Evolutionary conservation across 2,888 invertebrate species (phyloP).

Genomic region (Athripsodes cinereus): DNA sequence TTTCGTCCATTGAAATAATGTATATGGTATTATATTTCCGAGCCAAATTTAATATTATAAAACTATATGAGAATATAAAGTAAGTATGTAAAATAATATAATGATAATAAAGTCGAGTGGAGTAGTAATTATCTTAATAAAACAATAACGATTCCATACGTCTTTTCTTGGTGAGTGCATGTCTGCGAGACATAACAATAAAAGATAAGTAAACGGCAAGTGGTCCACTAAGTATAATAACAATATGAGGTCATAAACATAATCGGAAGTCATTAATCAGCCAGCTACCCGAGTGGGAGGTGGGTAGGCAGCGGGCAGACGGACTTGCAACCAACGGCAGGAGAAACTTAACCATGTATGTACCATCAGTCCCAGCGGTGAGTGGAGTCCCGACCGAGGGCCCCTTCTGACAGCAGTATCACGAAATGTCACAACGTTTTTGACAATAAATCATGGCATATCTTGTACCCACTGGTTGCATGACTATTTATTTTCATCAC

Average conservation of each 20-base stretch:
- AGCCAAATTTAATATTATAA: too few species aligned
- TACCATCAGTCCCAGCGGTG: background rate
- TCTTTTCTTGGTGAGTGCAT: background rate
- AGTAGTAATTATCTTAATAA: too few species aligned
- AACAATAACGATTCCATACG: too few species aligned
- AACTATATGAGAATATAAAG: too few species aligned
- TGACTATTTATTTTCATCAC: background rate
- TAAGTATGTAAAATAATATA: too few species aligned
- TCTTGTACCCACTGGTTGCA: background rate
- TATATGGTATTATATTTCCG: too few species aligned
- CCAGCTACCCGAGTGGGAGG: background rate
- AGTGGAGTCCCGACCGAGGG: background rate
- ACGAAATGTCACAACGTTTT: background rate
- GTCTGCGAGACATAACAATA: background rate
- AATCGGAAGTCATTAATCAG: constrained; percentile 14
- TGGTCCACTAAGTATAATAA: background rate
- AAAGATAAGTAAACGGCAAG: background rate
- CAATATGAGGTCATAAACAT: constrained; percentile 5
- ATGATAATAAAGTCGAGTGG: too few species aligned
- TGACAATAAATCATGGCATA: constrained; percentile 1
- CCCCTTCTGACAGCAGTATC: background rate
- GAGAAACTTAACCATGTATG: too few species aligned
- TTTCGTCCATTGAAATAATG: too few species aligned
- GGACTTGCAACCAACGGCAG: too few species aligned
- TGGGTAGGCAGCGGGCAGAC: background rate